Evolutionary conservation across 2,113 vertebrate species (phyloP), one percentile per base, ranked within the genome.

Genomic region (Oreochromis spilurus): DNA sequence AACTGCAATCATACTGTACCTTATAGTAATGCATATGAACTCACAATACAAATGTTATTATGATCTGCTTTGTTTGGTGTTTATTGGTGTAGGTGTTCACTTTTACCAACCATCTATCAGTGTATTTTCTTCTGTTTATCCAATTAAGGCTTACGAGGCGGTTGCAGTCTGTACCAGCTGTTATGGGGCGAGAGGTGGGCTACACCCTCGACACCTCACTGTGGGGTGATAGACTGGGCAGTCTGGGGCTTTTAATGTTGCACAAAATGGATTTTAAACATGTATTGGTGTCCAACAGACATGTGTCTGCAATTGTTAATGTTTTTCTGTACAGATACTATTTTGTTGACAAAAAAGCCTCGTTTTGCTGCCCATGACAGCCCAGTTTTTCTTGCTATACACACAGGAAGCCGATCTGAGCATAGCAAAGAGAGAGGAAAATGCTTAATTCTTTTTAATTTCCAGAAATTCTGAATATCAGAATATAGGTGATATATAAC

Each of bases 371-470:
- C 62, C n/a, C 2, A 43, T 1, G 2, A 72, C 1, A 72, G 65
- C 14, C 6, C n/a, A 9, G 21, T 26, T 72, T 43, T 10, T 72
- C 38, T 26, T 45, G n/a, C 65, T 72, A 10, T 45, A 72, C 38
- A 1, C n/a, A 72, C 65, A 72, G 38, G 65, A 43, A 70, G 24
- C 70, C 24, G 26, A 48, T 75, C 40, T 19, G 24, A 75, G 40
- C 7, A 19, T 29, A 75, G 24, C 70, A 48, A 29, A 48, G 40
- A 48, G 24, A 48, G 40, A 48, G 24, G 43, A 5, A 29, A 5
- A 48, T 0, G 40, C 40, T 29, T 48, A 29, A 29, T 75, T 45
- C n/a, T 24, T 0, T 6, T 72, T 72, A 45, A 72, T 72, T 0
- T 45, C 4, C 67, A 75, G n/a, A 29, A 0, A 72, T 26, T 72